Conservation (phyloP, 1,140 invertebrate species). For the Chrysomallon squamiferum region DNA sequence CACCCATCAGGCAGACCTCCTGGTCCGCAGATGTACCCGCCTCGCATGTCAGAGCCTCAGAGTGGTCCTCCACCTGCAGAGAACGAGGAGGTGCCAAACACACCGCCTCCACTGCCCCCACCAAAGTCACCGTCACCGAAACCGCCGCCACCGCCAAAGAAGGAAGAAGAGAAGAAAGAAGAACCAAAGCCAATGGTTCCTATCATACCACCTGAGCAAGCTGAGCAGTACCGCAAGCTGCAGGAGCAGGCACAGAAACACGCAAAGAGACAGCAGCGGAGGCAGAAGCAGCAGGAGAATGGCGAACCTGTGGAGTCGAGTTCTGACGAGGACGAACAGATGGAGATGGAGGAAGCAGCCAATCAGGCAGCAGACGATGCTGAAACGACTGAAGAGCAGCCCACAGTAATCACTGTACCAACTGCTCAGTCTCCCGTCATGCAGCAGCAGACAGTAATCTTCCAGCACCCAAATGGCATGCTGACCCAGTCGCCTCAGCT, state of each 20-base stretch:
- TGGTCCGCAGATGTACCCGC: slow-evolving; percentile 19
- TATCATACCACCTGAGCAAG: slow-evolving; percentile 39
- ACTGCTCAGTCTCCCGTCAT: slow-evolving; percentile 26
- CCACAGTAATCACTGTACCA: slow-evolving; percentile 17
- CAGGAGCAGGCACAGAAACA: slow-evolving; percentile 41
- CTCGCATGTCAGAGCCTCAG: slow-evolving; percentile 10
- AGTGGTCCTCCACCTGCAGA: background rate
- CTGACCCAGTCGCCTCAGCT: slow-evolving; percentile 13
- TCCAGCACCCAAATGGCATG: slow-evolving; percentile 17
- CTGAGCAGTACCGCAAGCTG: slow-evolving; percentile 37
- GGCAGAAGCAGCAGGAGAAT: slow-evolving; percentile 30
- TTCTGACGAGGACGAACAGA: slow-evolving; percentile 27
- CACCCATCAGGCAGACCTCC: slow-evolving; percentile 8
- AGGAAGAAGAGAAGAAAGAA: slow-evolving; percentile 27
- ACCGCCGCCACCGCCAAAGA: slow-evolving; percentile 28
- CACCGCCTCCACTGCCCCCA: slow-evolving; percentile 19
- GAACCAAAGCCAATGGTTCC: slow-evolving; percentile 35
- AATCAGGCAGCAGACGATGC: slow-evolving; percentile 18
- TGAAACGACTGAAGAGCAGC: slow-evolving; percentile 16
- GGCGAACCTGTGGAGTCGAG: slow-evolving; percentile 25
- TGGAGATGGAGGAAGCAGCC: slow-evolving; percentile 27
- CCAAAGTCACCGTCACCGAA: slow-evolving; percentile 27
- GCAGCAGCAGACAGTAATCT: slow-evolving; percentile 29
- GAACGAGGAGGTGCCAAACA: background rate
- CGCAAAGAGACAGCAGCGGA: slow-evolving; percentile 31